phyloP scores from a whole-genome alignment of 1,140 invertebrate genomes.

The Periplaneta americana region DNA sequence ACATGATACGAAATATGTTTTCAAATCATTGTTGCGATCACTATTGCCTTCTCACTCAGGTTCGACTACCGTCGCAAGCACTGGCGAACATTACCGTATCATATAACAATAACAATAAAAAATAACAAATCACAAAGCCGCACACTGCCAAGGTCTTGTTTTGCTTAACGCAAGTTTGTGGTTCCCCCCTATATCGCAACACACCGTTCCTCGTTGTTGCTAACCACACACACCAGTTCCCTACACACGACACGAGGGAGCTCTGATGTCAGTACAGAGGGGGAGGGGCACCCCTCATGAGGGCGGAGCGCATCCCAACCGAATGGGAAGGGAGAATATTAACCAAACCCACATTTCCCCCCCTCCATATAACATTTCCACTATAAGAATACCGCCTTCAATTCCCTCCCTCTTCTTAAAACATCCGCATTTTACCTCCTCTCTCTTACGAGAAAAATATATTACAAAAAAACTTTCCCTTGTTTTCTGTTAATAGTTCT shows the following conservation, averaged over 20 bases:
- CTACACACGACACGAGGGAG: neutral
- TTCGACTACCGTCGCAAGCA: neutral
- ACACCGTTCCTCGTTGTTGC: neutral
- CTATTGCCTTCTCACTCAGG: neutral
- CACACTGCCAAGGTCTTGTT: neutral
- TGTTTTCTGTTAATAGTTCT: neutral
- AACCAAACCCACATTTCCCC: neutral
- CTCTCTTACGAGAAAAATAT: neutral
- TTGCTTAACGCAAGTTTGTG: neutral
- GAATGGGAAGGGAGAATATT: neutral
- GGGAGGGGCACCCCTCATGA: neutral
- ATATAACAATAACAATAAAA: neutral
- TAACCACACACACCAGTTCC: neutral
- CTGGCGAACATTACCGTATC: neutral
- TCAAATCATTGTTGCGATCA: neutral
- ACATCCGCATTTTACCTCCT: too few relatives aligned
- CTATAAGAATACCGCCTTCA: neutral
- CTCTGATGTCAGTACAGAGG: neutral
- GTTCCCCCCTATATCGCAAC: neutral
- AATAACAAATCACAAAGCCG: neutral
- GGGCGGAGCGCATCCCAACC: neutral
- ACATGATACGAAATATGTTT: neutral
- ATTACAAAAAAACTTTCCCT: neutral
- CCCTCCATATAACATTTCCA: too few relatives aligned
- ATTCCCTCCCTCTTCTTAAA: neutral